Evolutionary conservation across 2,113 vertebrate genomes (phyloP).

Genomic region (Corynorhinus townsendii): DNA sequence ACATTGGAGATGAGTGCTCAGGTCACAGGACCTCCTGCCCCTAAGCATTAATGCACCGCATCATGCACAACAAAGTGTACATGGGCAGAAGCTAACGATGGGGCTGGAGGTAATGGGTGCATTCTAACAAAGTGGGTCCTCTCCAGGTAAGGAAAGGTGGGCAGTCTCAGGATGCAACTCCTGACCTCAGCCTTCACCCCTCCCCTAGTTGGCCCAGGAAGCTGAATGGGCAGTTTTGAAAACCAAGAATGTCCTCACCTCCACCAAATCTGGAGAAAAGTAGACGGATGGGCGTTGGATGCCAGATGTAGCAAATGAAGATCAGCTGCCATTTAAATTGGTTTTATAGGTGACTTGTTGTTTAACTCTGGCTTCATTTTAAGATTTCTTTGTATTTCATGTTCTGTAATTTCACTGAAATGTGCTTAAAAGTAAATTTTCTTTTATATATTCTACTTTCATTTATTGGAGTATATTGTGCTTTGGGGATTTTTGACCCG

Average conservation of each 20-base stretch:
- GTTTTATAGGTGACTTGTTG: not conserved
- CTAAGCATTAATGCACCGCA: accelerated
- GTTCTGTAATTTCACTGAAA: not conserved
- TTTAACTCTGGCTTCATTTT: not conserved
- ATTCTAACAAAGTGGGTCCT: not conserved
- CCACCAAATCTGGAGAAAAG: not conserved
- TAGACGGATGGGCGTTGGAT: not conserved
- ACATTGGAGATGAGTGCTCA: not conserved
- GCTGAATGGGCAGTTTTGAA: not conserved
- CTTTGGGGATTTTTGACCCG: not conserved
- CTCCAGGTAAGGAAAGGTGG: not conserved
- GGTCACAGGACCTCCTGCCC: not conserved
- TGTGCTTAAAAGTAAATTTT: not conserved
- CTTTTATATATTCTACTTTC: not conserved
- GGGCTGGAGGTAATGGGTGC: not conserved
- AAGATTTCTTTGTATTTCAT: not conserved
- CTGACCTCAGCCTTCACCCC: not conserved
- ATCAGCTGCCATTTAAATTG: not conserved
- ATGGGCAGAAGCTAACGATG: not conserved
- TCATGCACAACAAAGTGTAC: accelerated
- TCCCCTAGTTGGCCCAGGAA: not conserved
- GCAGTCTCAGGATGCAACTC: not conserved
- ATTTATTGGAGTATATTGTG: not conserved
- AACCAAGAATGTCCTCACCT: not conserved
- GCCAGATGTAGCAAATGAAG: not conserved